These are phyloP conservation scores for Philotrypesis tridentata DNA, from an alignment of 1,140 invertebrate species.

Conservation along the genomic window DNA sequence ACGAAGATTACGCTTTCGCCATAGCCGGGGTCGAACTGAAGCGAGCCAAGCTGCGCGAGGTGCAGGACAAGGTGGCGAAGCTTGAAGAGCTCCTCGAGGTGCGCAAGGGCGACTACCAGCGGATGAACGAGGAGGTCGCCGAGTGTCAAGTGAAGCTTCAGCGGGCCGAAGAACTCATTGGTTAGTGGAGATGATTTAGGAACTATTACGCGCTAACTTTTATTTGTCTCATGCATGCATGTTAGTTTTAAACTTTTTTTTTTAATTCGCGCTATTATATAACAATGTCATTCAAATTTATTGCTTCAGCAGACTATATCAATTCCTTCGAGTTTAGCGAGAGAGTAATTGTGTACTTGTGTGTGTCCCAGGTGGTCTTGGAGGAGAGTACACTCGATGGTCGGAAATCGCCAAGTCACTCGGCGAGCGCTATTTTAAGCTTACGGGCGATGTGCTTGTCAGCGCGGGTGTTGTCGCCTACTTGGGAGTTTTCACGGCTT, in stretches of 20 bases:
- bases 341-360: too few relatives aligned
- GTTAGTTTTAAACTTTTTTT: too few relatives aligned
- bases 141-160: constrained; percentile 91
- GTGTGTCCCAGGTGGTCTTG: constrained; percentile 76
- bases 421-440: constrained; percentile 77
- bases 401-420: constrained; percentile 84
- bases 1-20: constrained; percentile 80
- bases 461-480: constrained; percentile 90
- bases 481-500: constrained; percentile 90
- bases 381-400: constrained; percentile 90
- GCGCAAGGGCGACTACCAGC: constrained; percentile 75
- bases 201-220: too few relatives aligned
- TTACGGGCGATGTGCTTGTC: constrained; percentile 67
- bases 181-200: too few relatives aligned
- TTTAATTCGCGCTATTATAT: too few relatives aligned
- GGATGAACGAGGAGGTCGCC: constrained; percentile 87
- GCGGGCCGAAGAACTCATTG: constrained; percentile 93
- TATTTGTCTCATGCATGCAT: too few relatives aligned
- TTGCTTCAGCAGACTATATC: too few relatives aligned
- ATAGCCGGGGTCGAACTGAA: constrained; percentile 84
- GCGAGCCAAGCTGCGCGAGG: constrained; percentile 82
- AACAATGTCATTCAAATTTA: too few relatives aligned
- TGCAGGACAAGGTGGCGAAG: constrained; percentile 75
- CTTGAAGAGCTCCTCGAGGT: constrained; percentile 81
- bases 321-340: too few relatives aligned